Percentiles rank a stretch among this genome's conserved stretches.
phyloP scores from a whole-genome alignment of 2,888 invertebrate species.

The Frankliniella fusca region DNA sequence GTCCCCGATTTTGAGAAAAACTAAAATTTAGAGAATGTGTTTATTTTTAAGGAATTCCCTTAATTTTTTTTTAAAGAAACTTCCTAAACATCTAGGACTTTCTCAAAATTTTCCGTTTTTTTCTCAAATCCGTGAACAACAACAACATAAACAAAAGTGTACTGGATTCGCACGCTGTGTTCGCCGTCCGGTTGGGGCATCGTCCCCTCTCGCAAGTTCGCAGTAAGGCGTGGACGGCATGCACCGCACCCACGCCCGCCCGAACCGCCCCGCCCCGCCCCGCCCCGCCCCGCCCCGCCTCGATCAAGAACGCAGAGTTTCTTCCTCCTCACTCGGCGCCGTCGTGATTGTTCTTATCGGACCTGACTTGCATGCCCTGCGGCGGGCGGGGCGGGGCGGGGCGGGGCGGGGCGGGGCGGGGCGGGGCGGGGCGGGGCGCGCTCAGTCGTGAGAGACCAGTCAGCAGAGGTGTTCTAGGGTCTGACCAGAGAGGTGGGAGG shows the following conservation, averaged over 20 bases:
- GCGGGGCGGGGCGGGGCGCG: not conserved
- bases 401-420: not conserved
- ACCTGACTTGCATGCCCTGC: not conserved
- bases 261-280: not conserved
- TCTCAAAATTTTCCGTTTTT: too few species aligned
- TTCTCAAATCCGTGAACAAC: too few species aligned
- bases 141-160: too few species aligned
- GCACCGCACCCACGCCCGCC: not conserved
- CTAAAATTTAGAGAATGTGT: too few species aligned
- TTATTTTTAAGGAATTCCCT: too few species aligned
- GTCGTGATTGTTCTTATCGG: slow-evolving; percentile 11
- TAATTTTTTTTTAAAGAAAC: too few species aligned
- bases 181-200: too few species aligned
- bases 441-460: not conserved
- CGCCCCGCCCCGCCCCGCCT: not conserved
- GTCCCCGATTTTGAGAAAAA: too few species aligned
- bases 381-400: not conserved
- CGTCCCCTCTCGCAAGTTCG: not conserved
- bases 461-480: not conserved
- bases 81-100: too few species aligned
- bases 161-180: too few species aligned
- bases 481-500: not conserved
- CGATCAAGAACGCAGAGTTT: not conserved
- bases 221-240: not conserved
- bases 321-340: not conserved